Conservation (phyloP, 2,888 invertebrate genomes). For the Cataglyphis albicans region DNA sequence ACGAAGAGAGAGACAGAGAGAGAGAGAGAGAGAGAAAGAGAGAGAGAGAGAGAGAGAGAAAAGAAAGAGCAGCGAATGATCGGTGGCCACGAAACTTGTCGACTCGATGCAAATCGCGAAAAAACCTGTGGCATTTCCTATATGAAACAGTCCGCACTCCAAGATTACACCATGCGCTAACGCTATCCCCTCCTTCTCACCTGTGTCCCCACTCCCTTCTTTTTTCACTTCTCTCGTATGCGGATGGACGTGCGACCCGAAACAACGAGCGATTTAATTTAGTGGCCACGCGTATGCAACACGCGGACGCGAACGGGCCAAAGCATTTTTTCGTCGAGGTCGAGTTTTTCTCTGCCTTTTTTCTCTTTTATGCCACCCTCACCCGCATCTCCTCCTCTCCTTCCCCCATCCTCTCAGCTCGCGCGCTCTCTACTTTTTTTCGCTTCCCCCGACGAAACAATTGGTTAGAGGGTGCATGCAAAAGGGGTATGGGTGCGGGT, state of each 20-base stretch:
- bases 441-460: constrained; percentile 72
- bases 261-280: constrained; percentile 75
- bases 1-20: too few relatives aligned
- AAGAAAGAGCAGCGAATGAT: background rate
- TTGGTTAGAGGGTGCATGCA: constrained; percentile 67
- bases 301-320: constrained; percentile 47
- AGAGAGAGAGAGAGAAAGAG: too few relatives aligned
- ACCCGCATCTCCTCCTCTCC: background rate
- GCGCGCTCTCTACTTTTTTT: constrained; percentile 46
- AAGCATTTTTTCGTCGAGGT: constrained; percentile 73
- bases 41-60: background rate
- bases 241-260: constrained; percentile 61
- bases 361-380: constrained; percentile 13
- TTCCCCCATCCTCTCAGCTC: constrained; percentile 7
- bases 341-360: constrained; percentile 46
- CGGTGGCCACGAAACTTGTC: background rate
- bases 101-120: constrained; percentile 12
- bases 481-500: constrained; percentile 47
- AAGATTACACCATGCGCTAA: constrained; percentile 51
- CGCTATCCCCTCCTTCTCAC: constrained; percentile 37
- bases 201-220: constrained; percentile 13
- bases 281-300: constrained; percentile 67
- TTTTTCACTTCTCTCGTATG: constrained; percentile 53
- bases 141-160: constrained; percentile 51
- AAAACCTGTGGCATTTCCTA: constrained; percentile 46